A percentile compares a stretch with the other conserved stretches of the same genome.
These are phyloP conservation scores for Keiferia lycopersicella DNA, from an alignment of 2,888 invertebrate genomes.

Conservation along the genomic window DNA sequence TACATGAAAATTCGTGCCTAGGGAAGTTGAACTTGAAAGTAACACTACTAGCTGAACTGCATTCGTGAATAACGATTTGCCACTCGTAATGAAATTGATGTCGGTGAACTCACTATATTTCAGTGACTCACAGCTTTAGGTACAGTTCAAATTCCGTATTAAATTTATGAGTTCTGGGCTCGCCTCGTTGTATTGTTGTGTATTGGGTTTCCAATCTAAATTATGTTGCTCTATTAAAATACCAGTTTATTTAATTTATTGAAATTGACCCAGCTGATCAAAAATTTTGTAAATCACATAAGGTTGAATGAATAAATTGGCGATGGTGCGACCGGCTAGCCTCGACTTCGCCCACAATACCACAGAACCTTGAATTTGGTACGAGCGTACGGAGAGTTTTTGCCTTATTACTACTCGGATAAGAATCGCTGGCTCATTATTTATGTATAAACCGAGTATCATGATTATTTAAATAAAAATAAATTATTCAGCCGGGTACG, in stretches of 20 bases:
- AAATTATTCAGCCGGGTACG: slow-evolving; percentile 32
- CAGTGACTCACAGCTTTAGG: slow-evolving; percentile 35
- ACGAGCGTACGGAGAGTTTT: slow-evolving; percentile 61
- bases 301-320: slow-evolving; percentile 21
- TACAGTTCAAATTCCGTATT: slow-evolving; percentile 20
- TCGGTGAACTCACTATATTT: slow-evolving; percentile 39
- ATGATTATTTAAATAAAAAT: slow-evolving; percentile 61
- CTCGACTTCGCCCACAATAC: slow-evolving; percentile 47
- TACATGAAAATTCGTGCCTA: slow-evolving; percentile 14
- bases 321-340: slow-evolving; percentile 35
- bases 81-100: slow-evolving; percentile 29
- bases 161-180: slow-evolving; percentile 1
- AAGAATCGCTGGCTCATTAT: slow-evolving; percentile 60
- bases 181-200: background rate
- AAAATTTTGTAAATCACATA: slow-evolving; percentile 23
- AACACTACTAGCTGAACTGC: background rate
- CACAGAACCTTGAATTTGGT: slow-evolving; percentile 48
- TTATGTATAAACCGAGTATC: slow-evolving; percentile 58
- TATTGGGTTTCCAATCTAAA: background rate
- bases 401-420: slow-evolving; percentile 56
- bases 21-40: slow-evolving; percentile 23
- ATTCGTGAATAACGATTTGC: slow-evolving; percentile 12
- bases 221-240: background rate
- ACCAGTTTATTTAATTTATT: background rate
- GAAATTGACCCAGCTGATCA: background rate